Base-by-base conservation (phyloP, 2,797 vertebrate genomes). In the Sylvilagus floridanus region DNA sequence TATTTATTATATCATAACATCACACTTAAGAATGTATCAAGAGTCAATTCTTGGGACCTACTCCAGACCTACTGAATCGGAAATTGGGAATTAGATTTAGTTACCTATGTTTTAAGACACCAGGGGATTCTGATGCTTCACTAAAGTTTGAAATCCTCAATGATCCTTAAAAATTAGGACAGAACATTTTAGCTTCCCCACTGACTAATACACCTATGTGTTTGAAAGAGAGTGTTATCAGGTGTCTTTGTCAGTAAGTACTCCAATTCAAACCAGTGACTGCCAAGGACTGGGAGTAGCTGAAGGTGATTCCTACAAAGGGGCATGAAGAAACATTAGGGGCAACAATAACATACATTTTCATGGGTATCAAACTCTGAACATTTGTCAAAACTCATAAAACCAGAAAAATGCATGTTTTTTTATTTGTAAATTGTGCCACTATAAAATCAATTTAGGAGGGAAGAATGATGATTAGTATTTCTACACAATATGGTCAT, bases 401-500 rank as follows among this genome's bases (percentile, higher is more conserved):
- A 72, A 68, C 42, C 47, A 69, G 3, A 76, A 88, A 78, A n/a
- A 17, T n/a, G 9, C 26, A 54, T 3, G 4, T 54, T 62, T 84
- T 42, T 88, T 57, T 84, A 21, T 42, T n/a, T n/a, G 35, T 57
- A 76, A 79, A 85, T 71, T 63, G 92, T 84, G 52, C 35, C 57
- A 88, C 3, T 81, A 85, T 92, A 71, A 78, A 84, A 35, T 35
- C 71, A 12, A 88, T 69, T 71, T 54, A 81, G 42, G 71, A 88
- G 28, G 3, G 1, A 37, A 30, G n/a, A 24, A 83, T 26, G 7
- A 68, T 22, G 66, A 75, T 69, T 37, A 75, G 17, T 54, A 42
- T 84, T 88, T 84, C 52, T 66, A 84, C 28, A 71, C 14, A 72
- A 93, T 69, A 93, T 69, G 83, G 57, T 91, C 77, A 32, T 78